phyloP scores from a whole-genome alignment of 2,888 invertebrate genomes.

The Nowickia ferox region DNA sequence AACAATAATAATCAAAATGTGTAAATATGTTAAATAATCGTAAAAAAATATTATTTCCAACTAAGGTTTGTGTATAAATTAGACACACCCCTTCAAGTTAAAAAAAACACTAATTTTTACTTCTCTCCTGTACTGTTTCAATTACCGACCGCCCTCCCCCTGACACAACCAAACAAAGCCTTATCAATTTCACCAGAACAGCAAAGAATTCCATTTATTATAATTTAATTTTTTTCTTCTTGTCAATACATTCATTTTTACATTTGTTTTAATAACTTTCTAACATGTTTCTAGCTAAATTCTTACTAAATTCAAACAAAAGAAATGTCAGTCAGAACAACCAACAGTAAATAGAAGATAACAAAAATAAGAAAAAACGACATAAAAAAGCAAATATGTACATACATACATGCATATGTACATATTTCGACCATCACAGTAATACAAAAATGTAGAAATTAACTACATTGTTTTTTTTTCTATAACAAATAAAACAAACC shows the following conservation, averaged over 20 bases:
- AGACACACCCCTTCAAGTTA: constrained; percentile 32
- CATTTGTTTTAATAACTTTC: constrained; percentile 57
- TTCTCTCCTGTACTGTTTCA: neutral
- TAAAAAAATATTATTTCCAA: constrained; percentile 19
- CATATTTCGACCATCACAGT: neutral
- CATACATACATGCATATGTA: no score
- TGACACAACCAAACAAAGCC: neutral
- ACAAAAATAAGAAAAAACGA: constrained; percentile 16
- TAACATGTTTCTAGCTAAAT: constrained; percentile 53
- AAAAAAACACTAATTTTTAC: neutral
- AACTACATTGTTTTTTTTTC: constrained; percentile 27
- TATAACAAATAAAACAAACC: constrained; percentile 52
- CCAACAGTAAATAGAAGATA: constrained; percentile 61
- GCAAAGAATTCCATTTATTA: constrained; percentile 56
- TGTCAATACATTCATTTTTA: constrained; percentile 34
- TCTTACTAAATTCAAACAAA: constrained; percentile 17
- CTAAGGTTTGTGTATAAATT: constrained; percentile 22
- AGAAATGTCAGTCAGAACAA: constrained; percentile 36
- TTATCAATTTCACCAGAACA: constrained; percentile 61
- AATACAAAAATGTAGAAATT: constrained; percentile 13
- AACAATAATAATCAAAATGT: constrained; percentile 14
- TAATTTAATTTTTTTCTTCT: constrained; percentile 15
- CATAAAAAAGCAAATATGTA: neutral
- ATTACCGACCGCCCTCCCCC: neutral
- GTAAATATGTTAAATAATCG: constrained; percentile 31